Percentiles rank a stretch among this genome's conserved stretches.
These are phyloP conservation scores for Entelurus aequoreus DNA, from an alignment of 2,113 vertebrate genomes.

Conservation along the genomic window DNA sequence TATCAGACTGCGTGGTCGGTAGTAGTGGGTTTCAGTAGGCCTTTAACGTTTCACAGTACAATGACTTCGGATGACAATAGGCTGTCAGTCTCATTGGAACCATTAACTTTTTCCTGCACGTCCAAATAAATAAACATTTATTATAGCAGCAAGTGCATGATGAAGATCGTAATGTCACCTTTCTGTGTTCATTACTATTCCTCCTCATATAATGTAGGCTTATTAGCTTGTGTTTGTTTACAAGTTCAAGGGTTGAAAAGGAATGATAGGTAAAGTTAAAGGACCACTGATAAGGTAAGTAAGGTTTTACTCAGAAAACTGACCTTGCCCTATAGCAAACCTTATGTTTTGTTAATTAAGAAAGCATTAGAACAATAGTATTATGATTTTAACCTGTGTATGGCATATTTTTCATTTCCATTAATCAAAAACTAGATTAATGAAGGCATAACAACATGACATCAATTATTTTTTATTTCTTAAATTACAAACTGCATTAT, in stretches of 20 bases:
- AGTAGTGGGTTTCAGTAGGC: too few relatives aligned
- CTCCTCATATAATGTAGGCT: conserved; percentile 11
- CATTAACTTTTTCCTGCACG: conserved; percentile 6
- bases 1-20: too few relatives aligned
- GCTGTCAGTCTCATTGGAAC: conserved; percentile 19
- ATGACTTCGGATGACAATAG: conserved; percentile 24
- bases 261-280: too few relatives aligned
- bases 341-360: conserved; percentile 22
- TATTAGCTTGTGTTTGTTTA: conserved; percentile 4
- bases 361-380: conserved; percentile 3
- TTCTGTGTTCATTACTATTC: conserved; percentile 17
- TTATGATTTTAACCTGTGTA: not conserved
- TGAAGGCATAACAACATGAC: conserved; percentile 8
- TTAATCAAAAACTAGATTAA: conserved; percentile 12
- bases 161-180: conserved; percentile 32
- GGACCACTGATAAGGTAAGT: not conserved
- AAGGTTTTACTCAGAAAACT: conserved; percentile 7
- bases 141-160: conserved; percentile 30
- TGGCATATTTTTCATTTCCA: conserved; percentile 12
- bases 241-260: not conserved
- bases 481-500: not conserved
- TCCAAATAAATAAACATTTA: conserved; percentile 32
- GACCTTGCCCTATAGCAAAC: conserved; percentile 21
- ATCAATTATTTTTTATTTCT: not conserved
- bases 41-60: conserved; percentile 13